phyloP scores from a whole-genome alignment of 2,113 vertebrate genomes.

The Asarcornis scutulata region DNA sequence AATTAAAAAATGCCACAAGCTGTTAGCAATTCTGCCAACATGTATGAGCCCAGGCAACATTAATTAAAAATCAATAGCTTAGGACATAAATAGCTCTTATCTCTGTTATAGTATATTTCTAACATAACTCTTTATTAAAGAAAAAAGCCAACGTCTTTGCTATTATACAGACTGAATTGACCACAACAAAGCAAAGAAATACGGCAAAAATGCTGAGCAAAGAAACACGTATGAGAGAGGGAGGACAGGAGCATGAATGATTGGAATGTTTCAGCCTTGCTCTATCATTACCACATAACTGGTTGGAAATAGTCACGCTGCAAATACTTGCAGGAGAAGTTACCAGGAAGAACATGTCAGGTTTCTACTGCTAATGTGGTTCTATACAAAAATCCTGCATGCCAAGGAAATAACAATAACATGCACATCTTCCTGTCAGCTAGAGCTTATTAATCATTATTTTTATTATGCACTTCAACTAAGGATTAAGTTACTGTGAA shows the following conservation, averaged over 20 bases:
- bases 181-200: conserved; percentile 75
- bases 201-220: conserved; percentile 51
- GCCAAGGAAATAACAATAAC: conserved; percentile 57
- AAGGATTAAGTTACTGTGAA: not conserved
- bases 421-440: not conserved
- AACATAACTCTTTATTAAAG: conserved; percentile 73
- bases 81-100: conserved; percentile 80
- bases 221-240: conserved; percentile 67
- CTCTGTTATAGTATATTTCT: conserved; percentile 73
- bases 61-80: conserved; percentile 86
- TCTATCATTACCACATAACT: conserved; percentile 70
- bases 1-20: conserved; percentile 84
- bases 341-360: conserved; percentile 60
- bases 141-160: conserved; percentile 59
- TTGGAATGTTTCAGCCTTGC: conserved; percentile 72
- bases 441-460: not conserved
- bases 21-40: conserved; percentile 84
- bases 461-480: not conserved
- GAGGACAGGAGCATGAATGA: conserved; percentile 72
- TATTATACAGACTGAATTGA: conserved; percentile 74
- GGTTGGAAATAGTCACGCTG: conserved; percentile 56
- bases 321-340: conserved; percentile 55
- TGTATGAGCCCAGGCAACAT: conserved; percentile 78
- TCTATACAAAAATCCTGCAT: conserved; percentile 46
- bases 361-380: conserved; percentile 38